phyloP scores from a whole-genome alignment of 30 jellyfish, hydroid and myxozoan genomes.

The Pseudorhiza aurosa region DNA sequence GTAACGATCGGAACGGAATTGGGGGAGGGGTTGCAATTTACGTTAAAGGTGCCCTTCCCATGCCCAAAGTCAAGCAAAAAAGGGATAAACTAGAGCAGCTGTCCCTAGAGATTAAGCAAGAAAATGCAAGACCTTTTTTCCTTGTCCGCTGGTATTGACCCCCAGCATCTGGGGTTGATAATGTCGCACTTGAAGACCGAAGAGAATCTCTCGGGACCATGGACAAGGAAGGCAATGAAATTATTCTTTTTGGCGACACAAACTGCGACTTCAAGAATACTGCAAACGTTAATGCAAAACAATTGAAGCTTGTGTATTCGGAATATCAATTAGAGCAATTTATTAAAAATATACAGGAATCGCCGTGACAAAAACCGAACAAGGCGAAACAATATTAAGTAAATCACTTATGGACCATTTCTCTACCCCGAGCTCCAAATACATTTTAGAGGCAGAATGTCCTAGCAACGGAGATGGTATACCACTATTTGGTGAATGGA shows the following conservation, averaged over 20 bases:
- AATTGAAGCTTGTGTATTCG: slow-evolving; percentile 22
- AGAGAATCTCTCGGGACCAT: slow-evolving; percentile 27
- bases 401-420: slow-evolving; percentile 40
- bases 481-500: slow-evolving; percentile 51
- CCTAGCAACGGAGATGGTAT: slow-evolving; percentile 43
- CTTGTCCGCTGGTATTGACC: slow-evolving; percentile 67
- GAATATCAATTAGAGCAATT: slow-evolving; percentile 24
- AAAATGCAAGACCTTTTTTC: slow-evolving; percentile 37
- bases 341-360: slow-evolving; percentile 14
- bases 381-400: slow-evolving; percentile 20
- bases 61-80: slow-evolving; percentile 25
- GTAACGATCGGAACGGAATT: slow-evolving; percentile 31
- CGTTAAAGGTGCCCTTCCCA: slow-evolving; percentile 36
- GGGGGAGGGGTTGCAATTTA: slow-evolving; percentile 54
- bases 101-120: slow-evolving; percentile 47
- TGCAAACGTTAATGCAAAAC: slow-evolving; percentile 24
- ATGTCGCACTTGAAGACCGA: slow-evolving; percentile 42
- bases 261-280: slow-evolving; percentile 42
- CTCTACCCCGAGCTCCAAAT: slow-evolving; percentile 49
- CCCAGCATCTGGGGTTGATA: slow-evolving; percentile 55
- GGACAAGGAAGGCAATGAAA: slow-evolving; percentile 35
- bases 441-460: slow-evolving; percentile 38
- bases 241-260: slow-evolving; percentile 38
- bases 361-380: slow-evolving; percentile 23
- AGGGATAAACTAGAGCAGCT: slow-evolving; percentile 41